Percentiles rank a stretch among this genome's conserved stretches.
These are phyloP conservation scores for Phenganax marumi DNA, from an alignment of 92 coral and sea anemone genomes.

Conservation along the genomic window DNA sequence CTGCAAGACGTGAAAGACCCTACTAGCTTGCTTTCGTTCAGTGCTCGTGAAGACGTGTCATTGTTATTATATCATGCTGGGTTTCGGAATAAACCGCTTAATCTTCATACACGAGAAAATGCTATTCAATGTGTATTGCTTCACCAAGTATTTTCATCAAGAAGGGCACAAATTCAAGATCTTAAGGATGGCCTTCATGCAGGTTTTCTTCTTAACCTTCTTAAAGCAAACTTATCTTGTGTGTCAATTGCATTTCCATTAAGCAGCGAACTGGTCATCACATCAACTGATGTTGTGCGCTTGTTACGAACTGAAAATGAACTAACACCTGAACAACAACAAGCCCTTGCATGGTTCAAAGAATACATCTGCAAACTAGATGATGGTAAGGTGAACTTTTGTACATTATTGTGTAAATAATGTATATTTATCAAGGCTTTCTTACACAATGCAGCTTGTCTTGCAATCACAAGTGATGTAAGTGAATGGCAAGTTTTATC, in stretches of 20 bases:
- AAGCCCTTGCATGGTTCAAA: conserved; percentile 44
- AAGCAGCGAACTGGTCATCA: conserved; percentile 47
- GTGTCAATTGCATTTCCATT: conserved; percentile 51
- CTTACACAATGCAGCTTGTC: too few species aligned
- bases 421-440: too few species aligned
- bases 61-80: conserved; percentile 57
- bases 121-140: conserved; percentile 52
- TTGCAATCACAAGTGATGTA: too few species aligned
- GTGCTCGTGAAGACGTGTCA: conserved; percentile 58
- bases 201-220: conserved; percentile 45
- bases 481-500: too few species aligned
- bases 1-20: conserved; percentile 46
- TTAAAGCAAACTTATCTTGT: conserved; percentile 52
- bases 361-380: conserved; percentile 49
- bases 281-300: conserved; percentile 34
- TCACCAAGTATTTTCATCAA: conserved; percentile 47
- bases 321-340: neutral
- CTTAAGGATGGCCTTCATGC: conserved; percentile 51
- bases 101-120: conserved; percentile 23
- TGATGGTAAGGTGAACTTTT: neutral
- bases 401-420: too few species aligned
- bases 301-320: conserved; percentile 22
- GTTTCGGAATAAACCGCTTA: conserved; percentile 21
- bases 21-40: conserved; percentile 40
- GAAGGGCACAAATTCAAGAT: conserved; percentile 53